phyloP scores from a whole-genome alignment of 2,113 vertebrate genomes.

The Carollia perspicillata region DNA sequence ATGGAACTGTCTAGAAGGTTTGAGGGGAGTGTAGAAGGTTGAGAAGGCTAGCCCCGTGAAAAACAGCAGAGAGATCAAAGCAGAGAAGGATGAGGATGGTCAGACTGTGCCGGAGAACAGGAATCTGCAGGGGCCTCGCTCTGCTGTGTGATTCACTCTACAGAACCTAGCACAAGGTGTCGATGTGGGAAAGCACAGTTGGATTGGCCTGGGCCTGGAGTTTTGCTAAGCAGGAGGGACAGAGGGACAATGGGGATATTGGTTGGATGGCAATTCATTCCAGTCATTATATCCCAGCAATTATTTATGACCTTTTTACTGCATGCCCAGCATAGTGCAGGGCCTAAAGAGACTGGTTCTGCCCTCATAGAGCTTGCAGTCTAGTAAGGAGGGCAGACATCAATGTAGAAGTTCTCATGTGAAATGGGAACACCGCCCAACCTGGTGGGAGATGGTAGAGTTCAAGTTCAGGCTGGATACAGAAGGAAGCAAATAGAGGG shows the following conservation, averaged over 20 bases:
- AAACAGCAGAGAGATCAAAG: not conserved
- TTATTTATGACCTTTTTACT: not conserved
- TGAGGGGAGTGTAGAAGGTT: not conserved
- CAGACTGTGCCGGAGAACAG: not conserved
- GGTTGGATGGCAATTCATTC: not conserved
- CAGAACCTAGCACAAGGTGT: not conserved
- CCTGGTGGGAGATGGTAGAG: not conserved
- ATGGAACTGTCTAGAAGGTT: not conserved
- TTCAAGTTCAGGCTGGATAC: not conserved
- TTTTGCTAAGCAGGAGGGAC: not conserved
- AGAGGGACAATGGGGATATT: not conserved
- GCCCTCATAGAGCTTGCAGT: not conserved
- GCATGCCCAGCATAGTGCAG: rapidly evolving
- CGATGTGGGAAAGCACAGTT: not conserved
- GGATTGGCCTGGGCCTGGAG: not conserved
- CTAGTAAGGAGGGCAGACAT: not conserved
- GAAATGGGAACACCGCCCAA: not conserved
- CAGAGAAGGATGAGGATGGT: not conserved
- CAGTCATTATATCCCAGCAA: not conserved
- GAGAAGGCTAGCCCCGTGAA: not conserved
- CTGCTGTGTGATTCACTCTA: not conserved
- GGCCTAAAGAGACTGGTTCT: not conserved
- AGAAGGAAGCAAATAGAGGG: not conserved
- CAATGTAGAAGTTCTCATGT: not conserved
- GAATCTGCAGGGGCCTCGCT: not conserved